These are phyloP conservation scores for Tholera decimalis DNA, from an alignment of 2,888 invertebrate species.

Conservation along the genomic window DNA sequence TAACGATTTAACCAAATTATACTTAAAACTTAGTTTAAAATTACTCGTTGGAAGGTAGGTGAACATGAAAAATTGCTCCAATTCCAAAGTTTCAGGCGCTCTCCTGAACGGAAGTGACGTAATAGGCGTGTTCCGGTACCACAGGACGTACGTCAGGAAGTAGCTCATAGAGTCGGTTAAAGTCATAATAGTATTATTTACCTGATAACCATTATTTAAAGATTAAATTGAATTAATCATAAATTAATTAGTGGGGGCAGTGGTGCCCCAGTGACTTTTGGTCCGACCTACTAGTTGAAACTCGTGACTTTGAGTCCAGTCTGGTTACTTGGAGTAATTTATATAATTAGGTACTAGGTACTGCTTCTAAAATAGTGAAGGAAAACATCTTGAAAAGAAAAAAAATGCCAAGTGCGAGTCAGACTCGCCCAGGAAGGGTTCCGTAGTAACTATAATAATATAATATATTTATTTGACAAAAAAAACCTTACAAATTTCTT, in stretches of 20 bases:
- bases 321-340: too few species aligned
- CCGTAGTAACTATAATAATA: too few species aligned
- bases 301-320: too few species aligned
- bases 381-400: too few species aligned
- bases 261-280: too few species aligned
- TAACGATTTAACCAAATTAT: conserved; percentile 63
- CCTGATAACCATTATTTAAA: conserved; percentile 12
- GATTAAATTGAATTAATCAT: neutral
- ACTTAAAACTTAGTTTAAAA: conserved; percentile 63
- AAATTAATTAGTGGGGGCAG: neutral
- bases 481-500: too few species aligned
- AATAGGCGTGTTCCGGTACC: conserved; percentile 78
- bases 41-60: conserved; percentile 51
- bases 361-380: too few species aligned
- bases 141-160: conserved; percentile 75
- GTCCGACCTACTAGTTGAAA: too few species aligned
- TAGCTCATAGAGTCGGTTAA: conserved; percentile 53
- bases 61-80: conserved; percentile 75
- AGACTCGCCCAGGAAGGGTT: too few species aligned
- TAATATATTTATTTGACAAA: too few species aligned
- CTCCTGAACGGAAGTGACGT: conserved; percentile 76
- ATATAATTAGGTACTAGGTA: too few species aligned
- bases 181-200: conserved; percentile 46
- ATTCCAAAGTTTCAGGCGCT: conserved; percentile 71
- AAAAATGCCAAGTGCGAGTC: too few species aligned